Base-by-base conservation (phyloP, 2,797 vertebrate genomes). In the Rhadinocentrus ornatus region DNA sequence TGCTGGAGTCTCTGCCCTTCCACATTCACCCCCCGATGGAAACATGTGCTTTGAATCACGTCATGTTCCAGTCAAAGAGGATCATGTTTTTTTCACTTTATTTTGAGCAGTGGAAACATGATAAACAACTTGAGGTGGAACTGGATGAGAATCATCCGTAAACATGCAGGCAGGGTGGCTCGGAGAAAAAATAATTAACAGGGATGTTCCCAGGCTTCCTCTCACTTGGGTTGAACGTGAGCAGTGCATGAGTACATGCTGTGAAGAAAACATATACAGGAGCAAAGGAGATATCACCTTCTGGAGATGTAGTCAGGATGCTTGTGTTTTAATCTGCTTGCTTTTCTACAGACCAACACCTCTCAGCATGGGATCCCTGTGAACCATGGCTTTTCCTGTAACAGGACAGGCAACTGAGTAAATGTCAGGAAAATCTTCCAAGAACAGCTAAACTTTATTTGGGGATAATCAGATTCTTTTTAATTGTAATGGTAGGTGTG, bases 11-110 rank as follows among this genome's bases (percentile, higher is more conserved):
- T 44, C 6, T n/a, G 41, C 41, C 41, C 41, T 6, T 5, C 5
- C 16, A n/a, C 20, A 2, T 7, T 20, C 44, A 7, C 6, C 44
- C 16, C 41, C 20, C 3, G 18, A 46, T 46, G 44, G 44, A 46
- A 46, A 46, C 2, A n/a, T n/a, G 7, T 46, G 18, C 37, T 46
- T n/a, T 44, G 41, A 20, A 20, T 44, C 6, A 44, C 18, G 18
- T 46, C 24, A n/a, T 54, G 52, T 62, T 31, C 41, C 46, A 58
- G 18, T 67, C 69, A 58, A 5, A 52, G 48, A 29, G 16, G 62
- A 11, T 31, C 3, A 53, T 59, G n/a, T 8, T 53, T 61, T 18
- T 31, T 16, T 70, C 10, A 22, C n/a, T 32, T n/a, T 48, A 4
- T 54, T 50, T 41, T 61, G 31, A 59, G n/a, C 48, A 41, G 27